Evolutionary conservation across 1,140 invertebrate species (phyloP).

Genomic region (Aleiodes sp.): DNA sequence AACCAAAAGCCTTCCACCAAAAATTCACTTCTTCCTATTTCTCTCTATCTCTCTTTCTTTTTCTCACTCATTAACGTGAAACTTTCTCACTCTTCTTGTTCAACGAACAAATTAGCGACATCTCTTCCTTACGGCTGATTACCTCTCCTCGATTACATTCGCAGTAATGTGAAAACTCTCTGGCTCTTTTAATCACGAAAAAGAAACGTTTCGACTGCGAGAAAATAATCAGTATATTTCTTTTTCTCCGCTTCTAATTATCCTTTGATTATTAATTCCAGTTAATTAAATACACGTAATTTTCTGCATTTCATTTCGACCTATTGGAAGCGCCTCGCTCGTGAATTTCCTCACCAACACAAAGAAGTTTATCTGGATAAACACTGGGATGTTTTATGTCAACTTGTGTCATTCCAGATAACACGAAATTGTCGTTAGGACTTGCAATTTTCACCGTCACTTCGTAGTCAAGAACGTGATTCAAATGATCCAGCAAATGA

Average conservation of each 20-base stretch:
- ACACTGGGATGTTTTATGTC: too few species aligned
- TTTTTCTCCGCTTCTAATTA: too few species aligned
- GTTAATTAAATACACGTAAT: constrained; percentile 39
- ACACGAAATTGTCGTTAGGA: too few species aligned
- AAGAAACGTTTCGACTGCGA: background rate
- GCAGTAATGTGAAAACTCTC: constrained; percentile 45
- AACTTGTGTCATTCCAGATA: too few species aligned
- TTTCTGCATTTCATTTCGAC: too few species aligned
- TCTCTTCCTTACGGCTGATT: constrained; percentile 49
- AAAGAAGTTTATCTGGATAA: too few species aligned
- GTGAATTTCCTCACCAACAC: too few species aligned
- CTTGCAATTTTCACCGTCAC: too few species aligned
- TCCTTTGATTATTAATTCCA: background rate
- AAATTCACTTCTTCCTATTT: constrained; percentile 35
- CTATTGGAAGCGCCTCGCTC: too few species aligned
- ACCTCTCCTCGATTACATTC: constrained; percentile 34
- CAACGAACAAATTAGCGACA: constrained; percentile 47
- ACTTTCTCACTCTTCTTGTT: constrained; percentile 29
- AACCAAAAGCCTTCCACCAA: constrained; percentile 22
- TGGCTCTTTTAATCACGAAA: constrained; percentile 38
- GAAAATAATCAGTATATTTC: too few species aligned
- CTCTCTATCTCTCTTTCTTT: constrained; percentile 7
- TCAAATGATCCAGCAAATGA: too few species aligned
- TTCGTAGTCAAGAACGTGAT: too few species aligned
- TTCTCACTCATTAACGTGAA: background rate